Evolutionary conservation across 1,140 invertebrate genomes (phyloP).

Genomic region (Drosophila bocqueti): DNA sequence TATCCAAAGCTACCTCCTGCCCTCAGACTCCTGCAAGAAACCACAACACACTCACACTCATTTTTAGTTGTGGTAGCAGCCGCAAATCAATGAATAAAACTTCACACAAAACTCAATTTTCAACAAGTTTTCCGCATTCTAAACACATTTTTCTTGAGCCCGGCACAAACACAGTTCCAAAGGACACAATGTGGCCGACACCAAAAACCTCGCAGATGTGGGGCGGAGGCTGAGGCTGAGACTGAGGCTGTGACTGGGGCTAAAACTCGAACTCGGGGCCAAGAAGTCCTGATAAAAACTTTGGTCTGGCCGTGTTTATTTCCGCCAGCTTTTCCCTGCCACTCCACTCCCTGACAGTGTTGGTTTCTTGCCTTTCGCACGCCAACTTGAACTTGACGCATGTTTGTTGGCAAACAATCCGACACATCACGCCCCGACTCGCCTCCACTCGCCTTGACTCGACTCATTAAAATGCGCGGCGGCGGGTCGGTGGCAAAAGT

Average conservation of each 20-base stretch:
- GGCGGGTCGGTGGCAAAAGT: constrained; percentile 72
- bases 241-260: background rate
- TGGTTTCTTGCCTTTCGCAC: constrained; percentile 49
- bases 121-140: constrained; percentile 78
- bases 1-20: background rate
- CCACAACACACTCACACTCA: constrained; percentile 7
- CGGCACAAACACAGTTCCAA: constrained; percentile 14
- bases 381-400: constrained; percentile 76
- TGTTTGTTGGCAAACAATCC: constrained; percentile 80
- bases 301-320: constrained; percentile 35
- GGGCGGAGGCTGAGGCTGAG: constrained; percentile 9
- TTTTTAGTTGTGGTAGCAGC: constrained; percentile 7
- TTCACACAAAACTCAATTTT: constrained; percentile 79
- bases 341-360: constrained; percentile 17
- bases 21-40: constrained; percentile 5
- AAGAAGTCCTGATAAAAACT: constrained; percentile 80
- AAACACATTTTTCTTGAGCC: constrained; percentile 65
- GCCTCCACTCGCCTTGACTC: background rate
- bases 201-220: constrained; percentile 41
- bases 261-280: constrained; percentile 66
- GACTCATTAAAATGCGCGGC: constrained; percentile 81
- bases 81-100: constrained; percentile 74
- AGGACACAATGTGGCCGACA: constrained; percentile 56
- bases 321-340: constrained; percentile 19
- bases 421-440: constrained; percentile 44